Evolutionary conservation across 2,888 invertebrate genomes (phyloP), one percentile per base, ranked within the genome.

Genomic region (Abrostola triplasia): DNA sequence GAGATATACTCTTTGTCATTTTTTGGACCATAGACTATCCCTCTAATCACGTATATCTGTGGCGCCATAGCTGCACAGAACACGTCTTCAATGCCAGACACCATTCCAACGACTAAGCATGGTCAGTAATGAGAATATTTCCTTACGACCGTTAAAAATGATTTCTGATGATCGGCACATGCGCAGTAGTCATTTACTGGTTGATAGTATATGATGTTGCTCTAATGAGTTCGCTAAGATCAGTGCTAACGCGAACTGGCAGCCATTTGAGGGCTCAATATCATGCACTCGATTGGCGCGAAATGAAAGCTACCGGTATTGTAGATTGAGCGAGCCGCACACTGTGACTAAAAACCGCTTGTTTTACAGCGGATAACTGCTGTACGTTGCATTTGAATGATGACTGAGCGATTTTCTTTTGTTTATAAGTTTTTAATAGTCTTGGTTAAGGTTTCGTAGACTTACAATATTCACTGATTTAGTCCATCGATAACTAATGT

Each of bases 301-400:
- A 76, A 76, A 80, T 81, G 77, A 79, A 78, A 70, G 81, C 81
- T 81, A 81, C 81, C 67, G 82, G 82, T 77, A 73, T 81, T 81
- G 64, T 60, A 44, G 64, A 49, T 64, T 61, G 58, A 64, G 73
- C 41, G 35, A 57, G 57, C 52, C 67, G 70, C 60, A 61, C 57
- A 81, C 64, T 10, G 48, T 42, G 63, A 61, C 48, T 36, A 9
- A 53, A 35, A 50, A 67, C 50, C 41, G 64, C 77, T 53, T 50
- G 48, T 0, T n/a, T 6, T 6, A 35, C 40, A 9, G 7, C 50
- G 42, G 59, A 51, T 24, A 59, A 50, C 50, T 51, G 54, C 36
- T 50, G 4, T n/a, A n/a, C 0, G 11, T 56, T 44, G 59, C 50
- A 54, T 53, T 55, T 71, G 58, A 71, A 59, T 66, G 44, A 57